phyloP scores from a whole-genome alignment of 2,113 vertebrate species.

The Motacilla alba region DNA sequence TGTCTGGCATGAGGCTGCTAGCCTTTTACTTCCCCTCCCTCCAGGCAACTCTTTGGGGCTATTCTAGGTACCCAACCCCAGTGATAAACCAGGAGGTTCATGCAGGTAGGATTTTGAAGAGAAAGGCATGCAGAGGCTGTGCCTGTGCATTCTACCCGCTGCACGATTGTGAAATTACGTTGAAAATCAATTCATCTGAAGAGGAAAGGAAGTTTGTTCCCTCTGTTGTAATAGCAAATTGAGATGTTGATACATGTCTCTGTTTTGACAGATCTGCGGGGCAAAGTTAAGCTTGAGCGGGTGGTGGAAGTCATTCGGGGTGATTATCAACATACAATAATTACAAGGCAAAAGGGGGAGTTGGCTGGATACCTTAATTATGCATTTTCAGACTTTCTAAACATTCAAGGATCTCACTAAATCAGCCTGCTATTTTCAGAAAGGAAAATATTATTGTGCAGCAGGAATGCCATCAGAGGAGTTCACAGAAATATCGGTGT shows the following conservation, averaged over 20 bases:
- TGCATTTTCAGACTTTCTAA: conserved; percentile 31
- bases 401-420: conserved; percentile 31
- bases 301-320: conserved; percentile 38
- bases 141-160: conserved; percentile 23
- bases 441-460: conserved; percentile 15
- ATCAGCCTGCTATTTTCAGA: conserved; percentile 19
- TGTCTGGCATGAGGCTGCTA: neutral
- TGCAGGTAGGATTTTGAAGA: neutral
- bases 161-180: conserved; percentile 49
- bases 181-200: conserved; percentile 53
- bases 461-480: neutral
- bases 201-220: conserved; percentile 38
- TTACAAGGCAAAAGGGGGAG: conserved; percentile 49
- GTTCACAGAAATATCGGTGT: neutral
- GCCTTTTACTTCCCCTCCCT: neutral
- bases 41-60: neutral
- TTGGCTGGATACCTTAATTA: conserved; percentile 62
- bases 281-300: conserved; percentile 64
- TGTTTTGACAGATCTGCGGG: conserved; percentile 60
- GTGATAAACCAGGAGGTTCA: neutral
- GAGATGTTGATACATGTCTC: conserved; percentile 31
- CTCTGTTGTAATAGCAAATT: conserved; percentile 27
- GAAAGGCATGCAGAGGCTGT: neutral
- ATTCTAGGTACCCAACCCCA: neutral
- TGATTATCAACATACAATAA: conserved; percentile 54